These are phyloP conservation scores for Exaiptasia diaphana DNA, from an alignment of 64 coral and sea anemone species.

Conservation along the genomic window DNA sequence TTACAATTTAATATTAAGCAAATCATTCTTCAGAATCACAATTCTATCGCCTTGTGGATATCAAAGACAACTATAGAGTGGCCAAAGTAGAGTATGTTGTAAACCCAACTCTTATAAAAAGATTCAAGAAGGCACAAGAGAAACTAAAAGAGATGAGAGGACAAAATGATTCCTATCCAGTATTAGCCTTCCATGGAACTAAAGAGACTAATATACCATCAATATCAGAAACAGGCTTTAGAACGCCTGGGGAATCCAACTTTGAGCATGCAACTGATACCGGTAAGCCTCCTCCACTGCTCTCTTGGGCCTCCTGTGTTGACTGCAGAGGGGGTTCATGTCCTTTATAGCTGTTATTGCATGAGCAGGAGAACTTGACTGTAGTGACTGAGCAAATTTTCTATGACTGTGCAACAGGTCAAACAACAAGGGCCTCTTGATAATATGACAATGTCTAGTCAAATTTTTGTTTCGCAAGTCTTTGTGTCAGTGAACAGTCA, in stretches of 20 bases:
- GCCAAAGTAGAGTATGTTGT: slow-evolving; percentile 79
- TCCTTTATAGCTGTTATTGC: not conserved
- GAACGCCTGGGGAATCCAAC: slow-evolving; percentile 56
- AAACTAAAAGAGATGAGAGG: slow-evolving; percentile 46
- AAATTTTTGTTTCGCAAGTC: too few relatives aligned
- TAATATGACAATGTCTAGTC: too few relatives aligned
- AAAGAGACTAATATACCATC: slow-evolving; percentile 69
- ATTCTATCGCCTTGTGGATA: slow-evolving; percentile 83
- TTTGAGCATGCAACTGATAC: slow-evolving; percentile 82
- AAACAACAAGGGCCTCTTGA: too few relatives aligned
- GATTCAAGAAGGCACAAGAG: slow-evolving; percentile 62
- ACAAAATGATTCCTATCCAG: slow-evolving; percentile 65
- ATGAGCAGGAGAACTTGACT: too few relatives aligned
- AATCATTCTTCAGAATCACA: slow-evolving; percentile 63
- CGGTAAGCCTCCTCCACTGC: slow-evolving; percentile 8
- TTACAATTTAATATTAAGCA: too few relatives aligned
- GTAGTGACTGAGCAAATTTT: too few relatives aligned
- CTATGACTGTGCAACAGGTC: too few relatives aligned
- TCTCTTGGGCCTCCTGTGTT: too few relatives aligned
- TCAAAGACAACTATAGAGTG: slow-evolving; percentile 68
- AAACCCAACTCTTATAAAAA: slow-evolving; percentile 61
- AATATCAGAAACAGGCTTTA: slow-evolving; percentile 57
- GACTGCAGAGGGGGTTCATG: too few relatives aligned
- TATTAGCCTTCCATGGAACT: slow-evolving; percentile 86
- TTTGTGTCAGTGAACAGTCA: too few relatives aligned